Conservation (phyloP, 2,888 invertebrate genomes). For the Druceiella hillmani region DNA sequence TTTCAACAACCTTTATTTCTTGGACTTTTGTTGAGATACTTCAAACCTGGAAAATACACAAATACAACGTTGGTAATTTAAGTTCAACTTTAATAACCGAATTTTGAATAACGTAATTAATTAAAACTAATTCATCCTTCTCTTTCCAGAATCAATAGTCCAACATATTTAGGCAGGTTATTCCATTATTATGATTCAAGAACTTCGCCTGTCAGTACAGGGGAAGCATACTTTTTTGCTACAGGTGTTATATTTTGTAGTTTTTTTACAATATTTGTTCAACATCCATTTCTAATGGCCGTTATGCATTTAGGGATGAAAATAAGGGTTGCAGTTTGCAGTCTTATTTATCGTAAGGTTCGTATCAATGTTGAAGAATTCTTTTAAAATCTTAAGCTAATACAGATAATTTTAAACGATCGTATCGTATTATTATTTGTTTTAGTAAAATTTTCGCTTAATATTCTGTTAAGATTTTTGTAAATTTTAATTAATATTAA, state of each 20-base stretch:
- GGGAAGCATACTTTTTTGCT: slow-evolving; percentile 64
- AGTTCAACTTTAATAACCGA: slow-evolving; percentile 10
- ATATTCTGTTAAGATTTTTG: not conserved
- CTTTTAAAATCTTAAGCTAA: too few species aligned
- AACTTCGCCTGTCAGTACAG: slow-evolving; percentile 42
- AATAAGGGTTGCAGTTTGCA: slow-evolving; percentile 75
- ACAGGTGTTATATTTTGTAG: slow-evolving; percentile 60
- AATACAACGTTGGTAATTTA: slow-evolving; percentile 31
- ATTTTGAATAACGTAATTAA: slow-evolving; percentile 2
- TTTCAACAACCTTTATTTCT: slow-evolving; percentile 61
- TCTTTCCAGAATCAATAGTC: slow-evolving; percentile 44
- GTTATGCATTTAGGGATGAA: slow-evolving; percentile 78
- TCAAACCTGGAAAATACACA: slow-evolving; percentile 37
- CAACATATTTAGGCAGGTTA: slow-evolving; percentile 54
- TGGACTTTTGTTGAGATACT: slow-evolving; percentile 55
- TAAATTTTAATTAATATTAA: not conserved
- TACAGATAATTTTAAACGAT: not conserved
- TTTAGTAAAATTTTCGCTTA: not conserved
- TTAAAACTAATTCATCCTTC: slow-evolving; percentile 12
- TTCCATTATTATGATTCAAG: slow-evolving; percentile 54
- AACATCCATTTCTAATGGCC: slow-evolving; percentile 65
- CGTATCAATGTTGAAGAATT: slow-evolving; percentile 12
- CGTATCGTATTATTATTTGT: slow-evolving; percentile 1
- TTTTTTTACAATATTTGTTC: slow-evolving; percentile 55
- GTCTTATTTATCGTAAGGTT: slow-evolving; percentile 83